Evolutionary conservation across 1,140 invertebrate species (phyloP).

Genomic region (Drosophila ohnishii): DNA sequence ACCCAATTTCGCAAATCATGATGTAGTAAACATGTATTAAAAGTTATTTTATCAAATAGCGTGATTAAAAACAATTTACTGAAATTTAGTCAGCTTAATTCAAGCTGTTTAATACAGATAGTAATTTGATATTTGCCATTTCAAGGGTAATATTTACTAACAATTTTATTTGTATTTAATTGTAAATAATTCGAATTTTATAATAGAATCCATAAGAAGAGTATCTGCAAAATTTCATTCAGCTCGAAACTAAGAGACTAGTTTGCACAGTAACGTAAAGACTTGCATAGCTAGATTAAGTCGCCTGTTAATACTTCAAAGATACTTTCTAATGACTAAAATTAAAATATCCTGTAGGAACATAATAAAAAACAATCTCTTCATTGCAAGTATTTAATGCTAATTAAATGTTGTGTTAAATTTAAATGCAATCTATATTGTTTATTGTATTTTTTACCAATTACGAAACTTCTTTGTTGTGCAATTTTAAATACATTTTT

Average conservation of each 20-base stretch:
- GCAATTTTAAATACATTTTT: neutral
- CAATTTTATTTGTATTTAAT: neutral
- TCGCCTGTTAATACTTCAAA: neutral
- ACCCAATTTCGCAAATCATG: neutral
- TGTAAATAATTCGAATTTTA: neutral
- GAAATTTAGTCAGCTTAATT: neutral
- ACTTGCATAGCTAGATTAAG: too few relatives aligned
- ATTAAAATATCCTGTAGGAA: neutral
- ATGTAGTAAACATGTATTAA: conserved; percentile 2
- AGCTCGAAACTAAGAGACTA: neutral
- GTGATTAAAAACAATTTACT: conserved; percentile 2
- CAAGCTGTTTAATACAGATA: neutral
- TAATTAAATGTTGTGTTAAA: too few relatives aligned
- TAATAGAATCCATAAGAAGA: neutral
- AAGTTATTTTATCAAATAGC: neutral
- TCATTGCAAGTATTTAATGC: too few relatives aligned
- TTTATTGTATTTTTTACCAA: neutral
- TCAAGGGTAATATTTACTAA: neutral
- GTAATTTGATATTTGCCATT: neutral
- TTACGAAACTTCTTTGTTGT: neutral
- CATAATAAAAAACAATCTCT: too few relatives aligned
- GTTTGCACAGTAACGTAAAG: too few relatives aligned
- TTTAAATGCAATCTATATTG: too few relatives aligned
- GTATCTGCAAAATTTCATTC: neutral
- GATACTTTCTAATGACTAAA: neutral